A percentile compares a stretch with the other conserved stretches of the same genome.
Evolutionary conservation across 2,797 vertebrate species (phyloP).

Genomic region (Ambastaia sidthimunki): DNA sequence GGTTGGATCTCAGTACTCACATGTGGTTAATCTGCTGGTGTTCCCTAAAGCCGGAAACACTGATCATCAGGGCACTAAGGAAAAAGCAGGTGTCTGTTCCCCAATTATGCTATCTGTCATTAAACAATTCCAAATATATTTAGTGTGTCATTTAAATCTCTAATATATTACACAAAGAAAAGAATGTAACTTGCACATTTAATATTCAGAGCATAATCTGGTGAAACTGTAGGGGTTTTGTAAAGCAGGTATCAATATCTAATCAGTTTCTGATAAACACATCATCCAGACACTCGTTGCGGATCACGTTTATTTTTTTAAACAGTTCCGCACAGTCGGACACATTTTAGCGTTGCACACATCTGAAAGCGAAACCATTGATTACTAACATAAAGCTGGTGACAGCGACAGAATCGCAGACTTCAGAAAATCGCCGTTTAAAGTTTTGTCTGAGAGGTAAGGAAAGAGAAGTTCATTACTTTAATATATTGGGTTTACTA

Average conservation of each 20-base stretch:
- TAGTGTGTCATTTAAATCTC: too few relatives aligned
- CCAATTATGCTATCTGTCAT: background rate
- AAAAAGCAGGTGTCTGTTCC: slow-evolving; percentile 30
- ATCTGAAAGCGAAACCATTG: slow-evolving; percentile 36
- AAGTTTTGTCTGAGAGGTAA: slow-evolving; percentile 40
- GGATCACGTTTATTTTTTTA: background rate
- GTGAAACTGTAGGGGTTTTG: background rate
- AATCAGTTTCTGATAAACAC: background rate
- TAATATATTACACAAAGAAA: too few relatives aligned
- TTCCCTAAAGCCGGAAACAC: slow-evolving; percentile 62
- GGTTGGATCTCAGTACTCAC: slow-evolving; percentile 56
- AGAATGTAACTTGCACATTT: background rate
- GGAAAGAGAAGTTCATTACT: background rate
- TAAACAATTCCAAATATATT: background rate
- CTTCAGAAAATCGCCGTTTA: background rate
- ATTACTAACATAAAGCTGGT: slow-evolving; percentile 60
- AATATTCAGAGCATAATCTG: background rate
- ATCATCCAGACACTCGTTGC: background rate
- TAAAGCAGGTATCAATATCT: background rate
- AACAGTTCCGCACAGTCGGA: slow-evolving; percentile 50
- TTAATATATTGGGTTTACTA: slow-evolving; percentile 2
- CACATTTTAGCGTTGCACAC: slow-evolving; percentile 50
- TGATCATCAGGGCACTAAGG: slow-evolving; percentile 48
- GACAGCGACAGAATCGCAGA: background rate
- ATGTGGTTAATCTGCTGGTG: slow-evolving; percentile 61